These are phyloP conservation scores for Penaeus japonicus DNA, from an alignment of 1,140 invertebrate genomes.

Conservation along the genomic window DNA sequence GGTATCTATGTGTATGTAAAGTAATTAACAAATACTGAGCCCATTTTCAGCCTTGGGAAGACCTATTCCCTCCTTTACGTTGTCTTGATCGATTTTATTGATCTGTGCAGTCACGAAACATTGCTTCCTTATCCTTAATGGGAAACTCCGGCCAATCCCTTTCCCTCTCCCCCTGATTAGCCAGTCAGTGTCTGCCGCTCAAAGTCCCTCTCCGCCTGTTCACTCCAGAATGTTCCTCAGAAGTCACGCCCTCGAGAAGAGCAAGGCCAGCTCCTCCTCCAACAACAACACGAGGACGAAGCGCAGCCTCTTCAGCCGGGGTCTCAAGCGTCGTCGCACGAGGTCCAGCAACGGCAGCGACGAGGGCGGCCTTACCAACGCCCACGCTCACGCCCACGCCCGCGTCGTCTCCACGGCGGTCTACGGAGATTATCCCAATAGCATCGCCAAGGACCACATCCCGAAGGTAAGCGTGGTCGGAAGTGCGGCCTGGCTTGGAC, in stretches of 20 bases:
- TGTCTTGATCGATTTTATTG: too few relatives aligned
- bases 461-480: conserved; percentile 1
- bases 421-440: conserved; percentile 43
- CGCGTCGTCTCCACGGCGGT: conserved; percentile 42
- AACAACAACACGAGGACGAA: conserved; percentile 3
- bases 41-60: too few relatives aligned
- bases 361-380: conserved; percentile 25
- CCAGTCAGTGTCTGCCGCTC: background rate
- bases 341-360: conserved; percentile 30
- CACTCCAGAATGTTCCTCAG: conserved; percentile 19
- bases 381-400: conserved; percentile 32
- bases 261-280: background rate
- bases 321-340: conserved; percentile 36
- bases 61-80: too few relatives aligned
- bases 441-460: conserved; percentile 8
- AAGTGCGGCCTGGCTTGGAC: background rate
- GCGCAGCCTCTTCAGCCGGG: conserved; percentile 16
- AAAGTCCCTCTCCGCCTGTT: background rate
- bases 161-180: too few relatives aligned
- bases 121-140: too few relatives aligned
- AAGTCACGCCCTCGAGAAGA: background rate
- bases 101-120: too few relatives aligned
- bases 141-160: too few relatives aligned
- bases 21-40: too few relatives aligned
- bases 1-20: background rate